A percentile compares a stretch with the other conserved stretches of the same genome.
Conservation (phyloP, 2,888 invertebrate genomes). For the Hartigia nigra region DNA sequence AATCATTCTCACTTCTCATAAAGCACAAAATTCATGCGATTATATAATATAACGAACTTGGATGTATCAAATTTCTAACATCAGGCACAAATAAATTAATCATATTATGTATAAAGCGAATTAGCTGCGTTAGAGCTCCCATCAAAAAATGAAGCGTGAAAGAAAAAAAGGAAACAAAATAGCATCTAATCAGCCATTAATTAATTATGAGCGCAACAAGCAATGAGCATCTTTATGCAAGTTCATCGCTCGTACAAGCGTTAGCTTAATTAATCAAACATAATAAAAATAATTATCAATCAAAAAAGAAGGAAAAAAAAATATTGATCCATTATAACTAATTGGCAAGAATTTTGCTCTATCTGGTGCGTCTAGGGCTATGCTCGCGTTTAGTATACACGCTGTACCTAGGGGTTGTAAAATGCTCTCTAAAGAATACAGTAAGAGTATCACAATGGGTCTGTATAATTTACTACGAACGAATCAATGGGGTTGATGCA, state of each 20-base stretch:
- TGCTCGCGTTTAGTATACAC: not conserved
- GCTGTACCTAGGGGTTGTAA: not conserved
- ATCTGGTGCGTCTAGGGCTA: not conserved
- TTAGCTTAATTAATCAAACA: not conserved
- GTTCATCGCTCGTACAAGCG: not conserved
- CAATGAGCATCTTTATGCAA: not conserved
- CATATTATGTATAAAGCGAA: not conserved
- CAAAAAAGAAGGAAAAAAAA: not conserved
- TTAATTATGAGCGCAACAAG: not conserved
- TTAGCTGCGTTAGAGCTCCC: not conserved
- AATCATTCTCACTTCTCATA: not conserved
- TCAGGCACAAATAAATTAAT: not conserved
- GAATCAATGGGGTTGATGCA: constrained; percentile 39
- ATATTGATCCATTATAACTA: not conserved
- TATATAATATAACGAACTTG: not conserved
- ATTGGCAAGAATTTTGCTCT: not conserved
- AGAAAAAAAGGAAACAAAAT: not conserved
- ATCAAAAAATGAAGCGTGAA: not conserved
- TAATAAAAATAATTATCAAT: not conserved
- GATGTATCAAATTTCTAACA: not conserved
- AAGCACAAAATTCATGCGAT: not conserved
- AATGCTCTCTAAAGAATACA: not conserved
- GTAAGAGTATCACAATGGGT: not conserved
- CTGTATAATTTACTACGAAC: constrained; percentile 15
- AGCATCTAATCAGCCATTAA: not conserved